phyloP scores from a whole-genome alignment of 2,888 invertebrate genomes.

The Cerastis leucographa region DNA sequence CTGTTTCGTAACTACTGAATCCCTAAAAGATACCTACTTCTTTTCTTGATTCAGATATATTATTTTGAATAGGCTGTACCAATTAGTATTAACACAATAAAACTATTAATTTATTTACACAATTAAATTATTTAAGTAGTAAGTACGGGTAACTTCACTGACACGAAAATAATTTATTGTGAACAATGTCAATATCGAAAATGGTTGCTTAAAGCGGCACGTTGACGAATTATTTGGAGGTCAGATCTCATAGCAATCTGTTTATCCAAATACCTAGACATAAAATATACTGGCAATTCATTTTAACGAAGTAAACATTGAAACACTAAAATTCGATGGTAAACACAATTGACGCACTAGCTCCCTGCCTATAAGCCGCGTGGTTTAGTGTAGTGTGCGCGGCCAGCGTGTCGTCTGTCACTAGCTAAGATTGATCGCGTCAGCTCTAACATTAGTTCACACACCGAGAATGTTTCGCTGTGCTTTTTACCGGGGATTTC shows the following conservation, averaged over 20 bases:
- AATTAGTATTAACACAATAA: neutral
- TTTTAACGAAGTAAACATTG: neutral
- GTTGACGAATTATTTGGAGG: neutral
- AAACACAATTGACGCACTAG: neutral
- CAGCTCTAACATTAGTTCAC: slow-evolving; percentile 35
- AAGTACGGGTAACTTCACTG: neutral
- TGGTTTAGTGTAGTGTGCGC: slow-evolving; percentile 16
- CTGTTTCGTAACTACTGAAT: neutral
- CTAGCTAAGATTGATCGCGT: slow-evolving; percentile 62
- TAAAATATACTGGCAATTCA: neutral
- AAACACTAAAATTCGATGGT: neutral
- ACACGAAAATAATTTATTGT: neutral
- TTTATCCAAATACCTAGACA: neutral
- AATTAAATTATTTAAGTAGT: neutral
- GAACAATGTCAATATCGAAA: neutral
- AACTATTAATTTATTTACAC: neutral
- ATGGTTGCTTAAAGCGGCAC: neutral
- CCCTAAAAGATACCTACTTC: no score
- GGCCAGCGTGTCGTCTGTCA: slow-evolving; percentile 55
- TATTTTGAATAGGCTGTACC: neutral
- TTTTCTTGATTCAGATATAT: neutral
- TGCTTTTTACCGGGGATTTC: slow-evolving; percentile 3
- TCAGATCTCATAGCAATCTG: neutral
- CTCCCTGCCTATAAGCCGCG: slow-evolving; percentile 28
- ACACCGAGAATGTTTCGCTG: slow-evolving; percentile 32